Percentiles rank a stretch among this genome's conserved stretches.
Conservation (phyloP, 2,888 invertebrate genomes). For the Drosophila lutescens region DNA sequence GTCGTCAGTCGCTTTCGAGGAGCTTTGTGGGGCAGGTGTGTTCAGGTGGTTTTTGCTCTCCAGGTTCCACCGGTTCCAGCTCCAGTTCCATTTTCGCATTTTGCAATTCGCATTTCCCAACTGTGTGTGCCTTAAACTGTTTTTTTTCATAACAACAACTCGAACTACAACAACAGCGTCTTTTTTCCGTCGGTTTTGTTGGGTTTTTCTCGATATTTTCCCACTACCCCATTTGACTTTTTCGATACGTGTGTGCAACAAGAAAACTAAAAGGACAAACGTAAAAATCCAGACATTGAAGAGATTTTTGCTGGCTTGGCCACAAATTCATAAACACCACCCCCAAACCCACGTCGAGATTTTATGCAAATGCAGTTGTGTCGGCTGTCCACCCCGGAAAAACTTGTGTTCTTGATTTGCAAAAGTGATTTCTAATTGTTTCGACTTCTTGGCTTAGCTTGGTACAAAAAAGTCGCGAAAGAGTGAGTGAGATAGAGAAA, state of each 20-base stretch:
- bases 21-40: slow-evolving; percentile 83
- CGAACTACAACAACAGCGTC: slow-evolving; percentile 7
- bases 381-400: slow-evolving; percentile 46
- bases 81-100: slow-evolving; percentile 33
- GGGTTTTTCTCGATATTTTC: slow-evolving; percentile 29
- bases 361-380: slow-evolving; percentile 65
- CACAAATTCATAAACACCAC: slow-evolving; percentile 48
- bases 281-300: slow-evolving; percentile 41
- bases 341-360: background rate
- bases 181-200: slow-evolving; percentile 41
- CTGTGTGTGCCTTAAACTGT: slow-evolving; percentile 44
- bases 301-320: slow-evolving; percentile 31
- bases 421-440: slow-evolving; percentile 72
- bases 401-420: slow-evolving; percentile 58
- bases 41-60: slow-evolving; percentile 48
- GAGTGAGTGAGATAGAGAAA: background rate
- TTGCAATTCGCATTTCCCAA: slow-evolving; percentile 28
- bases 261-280: slow-evolving; percentile 21
- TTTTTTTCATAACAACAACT: slow-evolving; percentile 31
- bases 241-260: slow-evolving; percentile 53
- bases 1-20: slow-evolving; percentile 84
- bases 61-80: slow-evolving; percentile 35
- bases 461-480: background rate
- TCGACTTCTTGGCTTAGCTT: slow-evolving; percentile 17
- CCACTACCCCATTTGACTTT: background rate